Evolutionary conservation across 2,113 vertebrate species (phyloP).

Genomic region (Oreochromis tanganicae): DNA sequence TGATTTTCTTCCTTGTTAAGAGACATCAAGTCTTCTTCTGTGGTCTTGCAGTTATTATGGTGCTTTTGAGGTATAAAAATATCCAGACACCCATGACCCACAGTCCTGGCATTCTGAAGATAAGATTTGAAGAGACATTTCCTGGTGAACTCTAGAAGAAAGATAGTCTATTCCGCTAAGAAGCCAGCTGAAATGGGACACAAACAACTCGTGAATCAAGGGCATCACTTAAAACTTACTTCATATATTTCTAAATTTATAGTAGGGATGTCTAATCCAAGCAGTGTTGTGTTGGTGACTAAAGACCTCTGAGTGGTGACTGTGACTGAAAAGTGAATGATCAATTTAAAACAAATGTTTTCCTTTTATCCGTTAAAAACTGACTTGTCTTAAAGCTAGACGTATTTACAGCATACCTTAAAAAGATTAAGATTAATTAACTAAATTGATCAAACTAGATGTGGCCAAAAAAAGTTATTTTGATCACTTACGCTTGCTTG

Average conservation of each 20-base stretch:
- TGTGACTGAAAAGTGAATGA: neutral
- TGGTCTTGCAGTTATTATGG: neutral
- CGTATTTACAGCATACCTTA: neutral
- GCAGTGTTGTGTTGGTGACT: neutral
- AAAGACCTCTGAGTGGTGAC: neutral
- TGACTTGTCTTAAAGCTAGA: neutral
- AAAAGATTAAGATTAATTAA: neutral
- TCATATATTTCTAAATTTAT: neutral
- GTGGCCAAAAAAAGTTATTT: neutral
- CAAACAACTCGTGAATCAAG: neutral
- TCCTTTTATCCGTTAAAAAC: neutral
- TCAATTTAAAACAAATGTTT: neutral
- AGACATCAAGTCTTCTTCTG: neutral
- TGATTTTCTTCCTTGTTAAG: neutral
- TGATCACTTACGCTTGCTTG: neutral
- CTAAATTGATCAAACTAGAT: neutral
- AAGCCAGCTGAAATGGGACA: neutral
- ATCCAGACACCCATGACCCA: neutral
- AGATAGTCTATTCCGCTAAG: neutral
- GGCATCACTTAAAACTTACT: neutral
- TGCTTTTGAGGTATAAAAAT: slow-evolving; percentile 14
- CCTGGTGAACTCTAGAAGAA: neutral
- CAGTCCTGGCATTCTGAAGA: neutral
- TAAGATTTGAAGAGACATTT: neutral
- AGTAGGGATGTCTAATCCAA: neutral